A percentile compares a stretch with the other conserved stretches of the same genome.
phyloP scores from a whole-genome alignment of 2,888 invertebrate genomes.

The Crossocerus cetratus region DNA sequence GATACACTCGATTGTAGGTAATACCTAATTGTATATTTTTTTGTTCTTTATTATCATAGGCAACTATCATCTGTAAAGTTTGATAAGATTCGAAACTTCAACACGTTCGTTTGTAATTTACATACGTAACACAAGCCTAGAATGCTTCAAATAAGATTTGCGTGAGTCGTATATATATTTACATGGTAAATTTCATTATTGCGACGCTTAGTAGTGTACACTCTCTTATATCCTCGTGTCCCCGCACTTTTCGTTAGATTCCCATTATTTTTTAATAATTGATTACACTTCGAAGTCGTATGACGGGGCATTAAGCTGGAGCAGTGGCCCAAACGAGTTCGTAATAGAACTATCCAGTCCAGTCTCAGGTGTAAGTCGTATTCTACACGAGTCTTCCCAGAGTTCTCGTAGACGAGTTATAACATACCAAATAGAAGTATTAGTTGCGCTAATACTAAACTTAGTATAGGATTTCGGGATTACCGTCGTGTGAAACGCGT shows the following conservation, averaged over 20 bases:
- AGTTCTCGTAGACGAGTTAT: too few relatives aligned
- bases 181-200: slow-evolving; percentile 58
- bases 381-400: too few relatives aligned
- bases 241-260: slow-evolving; percentile 30
- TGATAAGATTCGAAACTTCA: slow-evolving; percentile 74
- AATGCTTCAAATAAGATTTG: slow-evolving; percentile 45
- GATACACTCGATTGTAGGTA: slow-evolving; percentile 73
- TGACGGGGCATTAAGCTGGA: slow-evolving; percentile 28
- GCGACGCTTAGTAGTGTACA: slow-evolving; percentile 46
- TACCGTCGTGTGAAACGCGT: too few relatives aligned
- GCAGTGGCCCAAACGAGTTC: slow-evolving; percentile 22
- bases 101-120: slow-evolving; percentile 71
- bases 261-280: slow-evolving; percentile 26
- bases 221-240: slow-evolving; percentile 35
- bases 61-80: slow-evolving; percentile 74
- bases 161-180: slow-evolving; percentile 44
- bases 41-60: slow-evolving; percentile 69
- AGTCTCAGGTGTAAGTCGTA: too few relatives aligned
- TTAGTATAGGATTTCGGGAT: too few relatives aligned
- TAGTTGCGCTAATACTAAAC: too few relatives aligned
- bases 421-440: too few relatives aligned
- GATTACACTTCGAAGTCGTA: slow-evolving; percentile 37
- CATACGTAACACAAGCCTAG: slow-evolving; percentile 66
- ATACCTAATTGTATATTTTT: slow-evolving; percentile 55
- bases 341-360: slow-evolving; percentile 14